Base-by-base conservation (phyloP, 2,888 invertebrate genomes). In the Brenthis hecate region DNA sequence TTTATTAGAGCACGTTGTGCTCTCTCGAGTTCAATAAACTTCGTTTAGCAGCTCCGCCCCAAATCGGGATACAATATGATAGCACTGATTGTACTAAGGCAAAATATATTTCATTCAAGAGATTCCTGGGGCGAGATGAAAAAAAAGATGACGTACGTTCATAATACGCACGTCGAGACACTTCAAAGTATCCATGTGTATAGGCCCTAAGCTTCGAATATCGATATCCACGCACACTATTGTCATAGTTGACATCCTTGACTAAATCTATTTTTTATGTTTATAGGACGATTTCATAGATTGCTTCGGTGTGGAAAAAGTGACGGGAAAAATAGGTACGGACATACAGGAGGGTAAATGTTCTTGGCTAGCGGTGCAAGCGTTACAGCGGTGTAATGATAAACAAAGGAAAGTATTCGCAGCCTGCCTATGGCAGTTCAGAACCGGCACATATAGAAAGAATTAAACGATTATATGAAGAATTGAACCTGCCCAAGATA, bases 271-370 rank as follows among this genome's bases (percentile, higher is more conserved):
- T 19, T 6, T 23, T 36, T 8, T 5, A 23, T 54, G 32, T 62
- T 69, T 78, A n/a, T 87, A 95, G 94, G 97, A 98, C 83, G 98
- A 98, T 85, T 98, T 94, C 85, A 90, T 98, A 56, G 98, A 98
- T 82, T 97, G 96, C 80, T 99, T 95, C 85, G 98, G 98, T 0
- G 95, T 97, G 80, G 94, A 96, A 48, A 92, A 93, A 1, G 87
- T 96, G 0, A 98, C 96, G 0, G 99, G 99, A 0, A 99, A 99
- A 93, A 88, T 94, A 16, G 97, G 98, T 5, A 96, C 95, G 0
- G 99, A 99, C 81, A 98, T 99, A 75, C 94, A 96, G 83, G 97
- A 98, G 79, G 98, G 98, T 55, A 99, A 99, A 88, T 99, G 99
- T 85, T 95, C 97, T 0, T 99, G 99, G 99, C 89, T 98, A 51